phyloP scores from a whole-genome alignment of 2,888 invertebrate species.

The Hypercompe scribonia region DNA sequence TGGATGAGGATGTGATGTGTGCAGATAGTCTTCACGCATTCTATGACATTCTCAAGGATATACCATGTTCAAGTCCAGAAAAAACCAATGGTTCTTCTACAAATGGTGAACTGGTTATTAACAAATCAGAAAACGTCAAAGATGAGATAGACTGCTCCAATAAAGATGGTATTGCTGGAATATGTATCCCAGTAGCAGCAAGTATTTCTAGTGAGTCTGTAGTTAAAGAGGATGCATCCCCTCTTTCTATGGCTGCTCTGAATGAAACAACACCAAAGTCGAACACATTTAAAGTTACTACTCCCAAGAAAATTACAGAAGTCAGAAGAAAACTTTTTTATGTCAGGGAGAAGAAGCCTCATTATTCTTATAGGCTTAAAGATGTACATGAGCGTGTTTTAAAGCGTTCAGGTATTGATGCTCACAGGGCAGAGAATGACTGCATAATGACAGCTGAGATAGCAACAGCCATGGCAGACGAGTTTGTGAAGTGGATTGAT shows the following conservation, averaged over 20 bases:
- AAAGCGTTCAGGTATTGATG: slow-evolving; percentile 68
- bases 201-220: neutral
- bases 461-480: slow-evolving; percentile 81
- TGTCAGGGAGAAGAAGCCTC: slow-evolving; percentile 55
- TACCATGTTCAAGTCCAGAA: neutral
- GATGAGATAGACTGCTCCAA: neutral
- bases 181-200: too few relatives aligned
- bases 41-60: slow-evolving; percentile 70
- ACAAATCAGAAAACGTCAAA: neutral
- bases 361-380: slow-evolving; percentile 81
- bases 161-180: neutral
- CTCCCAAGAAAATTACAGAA: slow-evolving; percentile 18
- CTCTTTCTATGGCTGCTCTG: slow-evolving; percentile 49
- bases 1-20: slow-evolving; percentile 87
- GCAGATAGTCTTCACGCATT: slow-evolving; percentile 79
- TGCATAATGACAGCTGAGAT: slow-evolving; percentile 88
- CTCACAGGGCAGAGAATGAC: slow-evolving; percentile 90
- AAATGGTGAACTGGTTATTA: neutral
- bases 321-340: slow-evolving; percentile 62
- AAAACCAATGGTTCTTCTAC: neutral
- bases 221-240: neutral
- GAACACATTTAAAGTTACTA: slow-evolving; percentile 33
- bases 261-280: slow-evolving; percentile 68
- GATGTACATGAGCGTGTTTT: slow-evolving; percentile 86
- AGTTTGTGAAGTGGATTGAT: slow-evolving; percentile 40